phyloP scores from a whole-genome alignment of 2,113 vertebrate genomes.

The Lanius ludovicianus region DNA sequence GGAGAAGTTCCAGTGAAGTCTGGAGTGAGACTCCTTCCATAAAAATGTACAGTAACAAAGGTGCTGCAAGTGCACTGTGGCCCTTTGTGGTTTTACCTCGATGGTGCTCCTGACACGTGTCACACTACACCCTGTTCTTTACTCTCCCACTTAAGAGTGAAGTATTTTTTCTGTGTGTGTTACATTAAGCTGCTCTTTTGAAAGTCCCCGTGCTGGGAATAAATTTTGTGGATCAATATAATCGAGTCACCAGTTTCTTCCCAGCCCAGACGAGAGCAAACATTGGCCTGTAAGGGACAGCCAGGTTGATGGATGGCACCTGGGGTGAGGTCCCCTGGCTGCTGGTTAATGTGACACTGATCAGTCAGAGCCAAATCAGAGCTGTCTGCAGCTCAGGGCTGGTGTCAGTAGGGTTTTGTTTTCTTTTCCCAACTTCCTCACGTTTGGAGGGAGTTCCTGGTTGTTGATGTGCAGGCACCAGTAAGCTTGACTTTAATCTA shows the following conservation, averaged over 20 bases:
- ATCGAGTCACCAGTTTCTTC: background rate
- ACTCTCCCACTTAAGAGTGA: background rate
- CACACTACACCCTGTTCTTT: background rate
- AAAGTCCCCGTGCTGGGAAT: background rate
- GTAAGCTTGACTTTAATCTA: background rate
- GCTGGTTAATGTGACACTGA: background rate
- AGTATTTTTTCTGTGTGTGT: background rate
- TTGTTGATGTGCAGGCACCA: background rate
- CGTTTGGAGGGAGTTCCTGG: background rate
- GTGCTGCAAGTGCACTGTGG: background rate
- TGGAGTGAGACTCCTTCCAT: background rate
- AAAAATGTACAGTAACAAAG: background rate
- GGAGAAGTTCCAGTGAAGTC: background rate
- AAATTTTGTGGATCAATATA: background rate
- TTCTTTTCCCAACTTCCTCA: slow-evolving; percentile 14
- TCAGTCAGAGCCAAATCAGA: background rate
- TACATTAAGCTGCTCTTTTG: background rate
- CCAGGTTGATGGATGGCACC: background rate
- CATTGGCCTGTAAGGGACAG: background rate
- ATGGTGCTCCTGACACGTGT: accelerated
- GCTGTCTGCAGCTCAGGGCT: background rate
- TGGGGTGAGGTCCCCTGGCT: background rate
- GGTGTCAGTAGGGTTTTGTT: background rate
- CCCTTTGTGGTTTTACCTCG: background rate
- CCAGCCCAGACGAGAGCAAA: background rate